These are phyloP conservation scores for Orientallactaga sibirica DNA, from an alignment of 2,797 vertebrate genomes.

Conservation along the genomic window DNA sequence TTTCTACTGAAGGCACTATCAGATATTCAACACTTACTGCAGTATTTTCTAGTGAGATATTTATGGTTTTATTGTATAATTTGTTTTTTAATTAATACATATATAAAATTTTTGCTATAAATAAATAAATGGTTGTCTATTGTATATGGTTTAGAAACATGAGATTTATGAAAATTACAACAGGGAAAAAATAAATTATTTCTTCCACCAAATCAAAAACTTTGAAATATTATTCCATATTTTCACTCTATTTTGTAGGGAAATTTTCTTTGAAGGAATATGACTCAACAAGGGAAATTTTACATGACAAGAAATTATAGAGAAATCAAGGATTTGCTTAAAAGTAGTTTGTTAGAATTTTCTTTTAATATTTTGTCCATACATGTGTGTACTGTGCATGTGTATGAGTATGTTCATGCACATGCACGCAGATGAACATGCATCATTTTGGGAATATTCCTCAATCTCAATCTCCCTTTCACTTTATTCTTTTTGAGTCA, in stretches of 20 bases:
- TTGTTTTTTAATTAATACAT: slow-evolving; percentile 44
- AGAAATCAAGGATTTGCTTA: neutral
- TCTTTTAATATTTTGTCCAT: neutral
- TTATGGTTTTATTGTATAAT: slow-evolving; percentile 67
- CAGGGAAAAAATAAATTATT: neutral
- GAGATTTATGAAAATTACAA: slow-evolving; percentile 8
- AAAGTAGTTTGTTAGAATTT: slow-evolving; percentile 33
- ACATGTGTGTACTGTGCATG: no score
- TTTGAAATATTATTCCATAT: neutral
- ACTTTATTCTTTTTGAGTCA: no score
- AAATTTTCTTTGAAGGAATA: neutral
- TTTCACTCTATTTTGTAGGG: neutral
- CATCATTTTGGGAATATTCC: no score
- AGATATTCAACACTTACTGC: slow-evolving; percentile 60
- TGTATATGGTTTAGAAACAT: neutral
- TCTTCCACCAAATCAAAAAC: slow-evolving; percentile 5
- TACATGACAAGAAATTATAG: neutral
- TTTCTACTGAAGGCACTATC: slow-evolving; percentile 66
- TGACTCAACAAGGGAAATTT: neutral
- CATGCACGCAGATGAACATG: no score
- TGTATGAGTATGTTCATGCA: no score
- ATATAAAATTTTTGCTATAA: neutral
- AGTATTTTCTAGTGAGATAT: slow-evolving; percentile 47
- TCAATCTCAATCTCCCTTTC: no score
- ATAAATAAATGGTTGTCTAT: neutral